Evolutionary conservation across 2,113 vertebrate species (phyloP).

Genomic region (Megaleporinus macrocephalus): DNA sequence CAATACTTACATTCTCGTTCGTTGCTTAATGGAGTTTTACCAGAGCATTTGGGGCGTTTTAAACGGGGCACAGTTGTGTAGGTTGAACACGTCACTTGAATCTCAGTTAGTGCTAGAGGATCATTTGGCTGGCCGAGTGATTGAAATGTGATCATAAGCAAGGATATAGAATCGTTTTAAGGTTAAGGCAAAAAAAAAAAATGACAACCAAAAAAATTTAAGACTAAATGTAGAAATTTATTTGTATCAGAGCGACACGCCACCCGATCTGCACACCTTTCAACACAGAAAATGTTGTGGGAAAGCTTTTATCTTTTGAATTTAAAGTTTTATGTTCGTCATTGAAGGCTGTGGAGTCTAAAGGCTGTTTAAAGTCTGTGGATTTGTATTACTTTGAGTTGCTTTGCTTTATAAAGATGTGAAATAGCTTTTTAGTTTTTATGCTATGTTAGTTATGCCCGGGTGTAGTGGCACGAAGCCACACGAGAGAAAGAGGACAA

Average conservation of each 20-base stretch:
- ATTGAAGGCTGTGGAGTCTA: constrained; percentile 21
- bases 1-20: constrained; percentile 29
- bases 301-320: constrained; percentile 14
- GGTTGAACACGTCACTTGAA: constrained; percentile 42
- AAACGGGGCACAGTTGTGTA: constrained; percentile 41
- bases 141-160: constrained; percentile 48
- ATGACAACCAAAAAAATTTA: constrained; percentile 65
- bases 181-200: constrained; percentile 35
- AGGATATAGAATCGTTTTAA: constrained; percentile 36
- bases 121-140: constrained; percentile 81
- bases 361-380: constrained; percentile 6
- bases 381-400: constrained; percentile 20
- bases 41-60: constrained; percentile 35
- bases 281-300: constrained; percentile 10
- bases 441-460: constrained; percentile 24
- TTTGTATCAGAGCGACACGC: constrained; percentile 29
- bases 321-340: constrained; percentile 6
- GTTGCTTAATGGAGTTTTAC: constrained; percentile 22
- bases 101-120: constrained; percentile 58
- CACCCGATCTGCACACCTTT: constrained; percentile 21
- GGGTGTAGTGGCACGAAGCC: neutral
- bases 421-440: constrained; percentile 1
- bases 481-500: constrained; percentile 21
- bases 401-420: constrained; percentile 28
- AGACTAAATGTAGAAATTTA: constrained; percentile 26